These are phyloP conservation scores for Eubasilissa regina DNA, from an alignment of 1,140 invertebrate species.

Conservation along the genomic window DNA sequence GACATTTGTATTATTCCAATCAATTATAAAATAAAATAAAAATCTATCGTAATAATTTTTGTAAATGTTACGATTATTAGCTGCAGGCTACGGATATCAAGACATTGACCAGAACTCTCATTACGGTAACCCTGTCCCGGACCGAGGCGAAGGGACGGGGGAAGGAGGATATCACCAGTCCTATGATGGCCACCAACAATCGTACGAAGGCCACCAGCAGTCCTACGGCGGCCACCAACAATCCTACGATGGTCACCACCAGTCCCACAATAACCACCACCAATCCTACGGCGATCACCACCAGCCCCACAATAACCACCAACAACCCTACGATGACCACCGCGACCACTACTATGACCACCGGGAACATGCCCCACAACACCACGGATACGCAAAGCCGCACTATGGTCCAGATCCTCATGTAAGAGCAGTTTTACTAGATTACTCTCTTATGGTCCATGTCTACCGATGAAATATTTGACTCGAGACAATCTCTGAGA, in stretches of 20 bases:
- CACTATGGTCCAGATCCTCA: background rate
- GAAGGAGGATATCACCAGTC: slow-evolving; percentile 47
- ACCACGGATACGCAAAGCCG: background rate
- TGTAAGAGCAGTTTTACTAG: background rate
- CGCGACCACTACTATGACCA: slow-evolving; percentile 25
- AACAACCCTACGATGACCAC: background rate
- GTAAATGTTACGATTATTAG: background rate
- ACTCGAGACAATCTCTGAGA: no score
- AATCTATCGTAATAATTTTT: no score
- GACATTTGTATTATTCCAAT: no score
- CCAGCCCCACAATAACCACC: slow-evolving; percentile 46
- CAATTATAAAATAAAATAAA: no score
- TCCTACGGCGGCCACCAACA: slow-evolving; percentile 27
- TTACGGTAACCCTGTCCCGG: slow-evolving; percentile 14
- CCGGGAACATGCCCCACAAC: slow-evolving; percentile 6
- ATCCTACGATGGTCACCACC: background rate
- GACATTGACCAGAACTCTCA: slow-evolving; percentile 27
- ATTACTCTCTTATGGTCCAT: no score
- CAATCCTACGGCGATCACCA: slow-evolving; percentile 49
- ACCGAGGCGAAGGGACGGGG: slow-evolving; percentile 30
- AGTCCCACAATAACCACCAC: slow-evolving; percentile 42
- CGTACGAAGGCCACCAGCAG: slow-evolving; percentile 54
- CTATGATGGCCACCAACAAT: slow-evolving; percentile 1
- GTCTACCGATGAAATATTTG: no score
- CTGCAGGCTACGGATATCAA: slow-evolving; percentile 41